Conservation (phyloP, 2,113 vertebrate species). For the Gasterosteus nipponicus region DNA sequence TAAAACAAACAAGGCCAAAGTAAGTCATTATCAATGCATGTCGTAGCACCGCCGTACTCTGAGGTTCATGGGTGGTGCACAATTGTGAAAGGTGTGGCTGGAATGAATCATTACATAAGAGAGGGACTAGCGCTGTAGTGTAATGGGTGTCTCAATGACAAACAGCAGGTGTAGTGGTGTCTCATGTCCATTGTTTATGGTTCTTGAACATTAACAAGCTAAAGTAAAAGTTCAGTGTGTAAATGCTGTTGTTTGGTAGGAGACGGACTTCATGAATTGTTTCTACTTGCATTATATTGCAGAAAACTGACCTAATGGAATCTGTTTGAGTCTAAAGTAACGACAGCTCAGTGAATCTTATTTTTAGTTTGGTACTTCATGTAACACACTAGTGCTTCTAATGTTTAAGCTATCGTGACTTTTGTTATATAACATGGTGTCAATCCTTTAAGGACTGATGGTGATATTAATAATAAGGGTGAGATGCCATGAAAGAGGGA, state of each 20-base stretch:
- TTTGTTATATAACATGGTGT: not conserved
- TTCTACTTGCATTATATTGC: not conserved
- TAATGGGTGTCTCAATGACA: conserved; percentile 19
- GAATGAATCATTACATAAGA: conserved; percentile 12
- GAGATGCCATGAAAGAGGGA: not conserved
- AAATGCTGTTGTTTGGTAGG: conserved; percentile 8
- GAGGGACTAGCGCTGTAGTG: not conserved
- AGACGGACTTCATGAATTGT: conserved; percentile 11
- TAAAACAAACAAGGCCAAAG: not conserved
- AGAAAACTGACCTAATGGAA: not conserved
- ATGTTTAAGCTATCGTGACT: not conserved
- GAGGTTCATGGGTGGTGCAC: conserved; percentile 18
- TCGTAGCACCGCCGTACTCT: conserved; percentile 9
- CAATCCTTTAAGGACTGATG: not conserved
- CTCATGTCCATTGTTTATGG: conserved; percentile 5
- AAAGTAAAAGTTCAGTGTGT: conserved; percentile 9
- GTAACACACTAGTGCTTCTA: not conserved
- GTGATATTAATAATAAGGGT: not conserved
- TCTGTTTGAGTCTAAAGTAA: not conserved
- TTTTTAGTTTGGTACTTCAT: not conserved
- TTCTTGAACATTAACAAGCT: conserved; percentile 5
- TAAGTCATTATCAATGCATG: not conserved
- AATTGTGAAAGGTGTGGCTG: conserved; percentile 5
- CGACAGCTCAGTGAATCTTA: not conserved
- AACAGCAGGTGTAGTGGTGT: not conserved